Evolutionary conservation across 2,113 vertebrate genomes (phyloP).

Genomic region (Sinocyclocheilus anshuiensis): DNA sequence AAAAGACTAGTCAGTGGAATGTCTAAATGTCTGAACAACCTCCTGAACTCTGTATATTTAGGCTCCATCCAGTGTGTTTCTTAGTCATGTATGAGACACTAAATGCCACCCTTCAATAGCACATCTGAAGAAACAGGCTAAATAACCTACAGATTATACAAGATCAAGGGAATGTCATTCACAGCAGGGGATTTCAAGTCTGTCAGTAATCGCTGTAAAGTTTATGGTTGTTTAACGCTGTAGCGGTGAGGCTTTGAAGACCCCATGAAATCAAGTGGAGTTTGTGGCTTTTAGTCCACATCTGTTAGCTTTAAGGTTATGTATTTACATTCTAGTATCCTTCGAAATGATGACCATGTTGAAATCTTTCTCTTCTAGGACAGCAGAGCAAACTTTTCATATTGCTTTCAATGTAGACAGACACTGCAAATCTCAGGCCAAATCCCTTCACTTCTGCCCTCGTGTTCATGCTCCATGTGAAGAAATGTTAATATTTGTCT

Average conservation of each 20-base stretch:
- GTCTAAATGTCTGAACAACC: background rate
- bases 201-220: background rate
- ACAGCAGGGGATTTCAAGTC: background rate
- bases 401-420: background rate
- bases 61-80: background rate
- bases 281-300: background rate
- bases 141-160: background rate
- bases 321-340: background rate
- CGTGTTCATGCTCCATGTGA: background rate
- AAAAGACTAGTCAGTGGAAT: background rate
- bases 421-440: background rate
- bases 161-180: background rate
- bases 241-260: background rate
- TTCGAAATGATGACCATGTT: background rate
- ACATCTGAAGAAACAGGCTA: background rate
- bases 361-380: background rate
- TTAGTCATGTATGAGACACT: background rate
- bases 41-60: background rate
- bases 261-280: background rate
- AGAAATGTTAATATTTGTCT: constrained; percentile 55
- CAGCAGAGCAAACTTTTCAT: background rate
- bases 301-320: background rate
- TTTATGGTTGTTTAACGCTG: background rate
- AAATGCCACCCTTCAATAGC: background rate
- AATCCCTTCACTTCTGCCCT: background rate